These are phyloP conservation scores for Oxyura jamaicensis DNA, from an alignment of 2,113 vertebrate genomes.

Conservation along the genomic window DNA sequence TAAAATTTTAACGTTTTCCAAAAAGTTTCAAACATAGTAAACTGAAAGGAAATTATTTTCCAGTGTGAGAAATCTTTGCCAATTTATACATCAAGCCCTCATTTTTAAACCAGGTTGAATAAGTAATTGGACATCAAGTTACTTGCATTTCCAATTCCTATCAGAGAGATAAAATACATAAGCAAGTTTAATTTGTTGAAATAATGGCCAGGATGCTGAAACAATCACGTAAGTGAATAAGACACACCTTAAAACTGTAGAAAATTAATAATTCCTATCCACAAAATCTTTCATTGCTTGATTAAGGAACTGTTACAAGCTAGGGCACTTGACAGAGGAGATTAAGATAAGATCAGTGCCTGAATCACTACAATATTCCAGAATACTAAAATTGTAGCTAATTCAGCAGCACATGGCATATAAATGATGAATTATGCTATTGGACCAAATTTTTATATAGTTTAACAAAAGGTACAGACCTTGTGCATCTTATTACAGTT, in stretches of 20 bases:
- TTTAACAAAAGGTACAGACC: constrained; percentile 11
- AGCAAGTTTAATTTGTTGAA: constrained; percentile 47
- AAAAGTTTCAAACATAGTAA: constrained; percentile 12
- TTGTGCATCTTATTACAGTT: background rate
- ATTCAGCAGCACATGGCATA: background rate
- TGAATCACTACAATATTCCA: background rate
- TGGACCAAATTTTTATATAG: constrained; percentile 16
- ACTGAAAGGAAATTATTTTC: constrained; percentile 18
- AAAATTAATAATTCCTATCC: constrained; percentile 45
- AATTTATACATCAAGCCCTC: constrained; percentile 18
- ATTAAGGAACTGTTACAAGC: constrained; percentile 20
- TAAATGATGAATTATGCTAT: background rate
- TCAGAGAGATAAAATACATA: constrained; percentile 40
- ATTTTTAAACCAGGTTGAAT: background rate
- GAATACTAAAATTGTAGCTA: constrained; percentile 10
- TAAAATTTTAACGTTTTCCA: background rate
- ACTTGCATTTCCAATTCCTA: constrained; percentile 35
- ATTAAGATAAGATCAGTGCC: background rate
- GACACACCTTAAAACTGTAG: background rate
- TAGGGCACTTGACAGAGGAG: constrained; percentile 3
- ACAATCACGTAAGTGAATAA: constrained; percentile 5
- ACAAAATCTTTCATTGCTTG: constrained; percentile 30
- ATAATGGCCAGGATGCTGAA: constrained; percentile 35
- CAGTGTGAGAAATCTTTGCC: background rate
- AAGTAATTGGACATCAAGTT: background rate